Evolutionary conservation across 2,888 invertebrate species (phyloP).

Genomic region (Orthosia incerta): DNA sequence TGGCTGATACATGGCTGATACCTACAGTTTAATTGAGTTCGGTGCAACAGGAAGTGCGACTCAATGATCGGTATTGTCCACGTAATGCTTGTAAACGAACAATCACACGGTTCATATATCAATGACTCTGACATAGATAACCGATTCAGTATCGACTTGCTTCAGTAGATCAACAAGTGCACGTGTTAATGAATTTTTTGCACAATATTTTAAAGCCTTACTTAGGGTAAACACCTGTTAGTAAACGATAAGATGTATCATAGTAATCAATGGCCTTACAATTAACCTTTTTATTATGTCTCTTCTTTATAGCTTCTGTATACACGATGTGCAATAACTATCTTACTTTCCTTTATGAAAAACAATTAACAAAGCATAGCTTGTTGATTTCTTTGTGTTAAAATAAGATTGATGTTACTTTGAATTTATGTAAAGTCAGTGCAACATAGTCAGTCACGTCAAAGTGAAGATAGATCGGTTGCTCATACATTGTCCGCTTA

Average conservation of each 20-base stretch:
- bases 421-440: neutral
- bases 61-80: conserved; percentile 73
- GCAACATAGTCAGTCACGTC: conserved; percentile 4
- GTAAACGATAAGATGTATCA: neutral
- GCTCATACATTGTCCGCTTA: neutral
- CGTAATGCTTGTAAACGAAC: conserved; percentile 72
- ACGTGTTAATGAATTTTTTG: neutral
- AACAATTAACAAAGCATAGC: neutral
- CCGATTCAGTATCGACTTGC: conserved; percentile 11
- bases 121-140: conserved; percentile 52
- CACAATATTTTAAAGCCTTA: neutral
- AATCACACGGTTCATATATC: conserved; percentile 67
- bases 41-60: conserved; percentile 75
- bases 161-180: conserved; percentile 39
- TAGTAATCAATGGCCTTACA: neutral
- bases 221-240: neutral
- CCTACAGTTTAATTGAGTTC: conserved; percentile 68
- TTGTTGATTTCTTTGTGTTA: conserved; percentile 2
- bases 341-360: neutral
- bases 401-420: conserved; percentile 17
- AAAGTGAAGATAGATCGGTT: conserved; percentile 22
- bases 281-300: neutral
- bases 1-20: conserved; percentile 40
- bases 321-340: neutral
- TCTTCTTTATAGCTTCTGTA: neutral